Base-by-base conservation (phyloP, 2,113 vertebrate species). In the Hippocampus comes region DNA sequence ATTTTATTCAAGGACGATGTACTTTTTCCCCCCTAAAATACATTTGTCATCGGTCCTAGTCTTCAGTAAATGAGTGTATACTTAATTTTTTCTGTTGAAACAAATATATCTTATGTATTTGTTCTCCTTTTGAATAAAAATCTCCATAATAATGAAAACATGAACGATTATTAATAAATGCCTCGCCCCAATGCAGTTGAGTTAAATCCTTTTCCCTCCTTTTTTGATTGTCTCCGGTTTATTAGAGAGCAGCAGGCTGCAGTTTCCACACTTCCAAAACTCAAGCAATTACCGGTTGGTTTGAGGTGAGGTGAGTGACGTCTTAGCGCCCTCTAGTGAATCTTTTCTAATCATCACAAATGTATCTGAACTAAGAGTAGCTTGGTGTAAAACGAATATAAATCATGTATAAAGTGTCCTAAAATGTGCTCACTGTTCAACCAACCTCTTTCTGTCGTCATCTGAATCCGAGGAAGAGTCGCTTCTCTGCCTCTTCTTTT, bases 401-500 rank as follows among this genome's bases (percentile, higher is more conserved):
- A 61, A 9, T 9, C 18, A 18, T 3, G 21, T 1, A 25, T 5
- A 12, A 18, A 1, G 6, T 34, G 59, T 34, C 59, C 7, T 12
- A 17, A 66, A 65, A 55, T 25, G 0, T 9, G 14, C 17, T 25
- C 23, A 14, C 56, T 27, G n/a, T 15, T 12, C 25, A 59, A 76
- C 66, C 25, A 70, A 94, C 94, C 93, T 94, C 81, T 92, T 92
- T 18, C 86, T 80, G 9, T 71, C 27, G 0, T 91, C 89, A 0
- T 92, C 84, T 0, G 92, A 89, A 5, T 93, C 86, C 0, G 85
- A 79, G 0, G 89, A 92, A 0, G 89, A 84, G 5, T 86, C 92
- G 71, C 64, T 91, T 78, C 86, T 93, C 68, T 87, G 86, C 12
- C 89, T 86, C 42, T 93, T 94, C 55, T 93, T 94, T 59, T 93